Percentiles rank a stretch among this genome's conserved stretches.
Conservation (phyloP, 64 coral and sea anemone genomes). For the Montipora capricornis region DNA sequence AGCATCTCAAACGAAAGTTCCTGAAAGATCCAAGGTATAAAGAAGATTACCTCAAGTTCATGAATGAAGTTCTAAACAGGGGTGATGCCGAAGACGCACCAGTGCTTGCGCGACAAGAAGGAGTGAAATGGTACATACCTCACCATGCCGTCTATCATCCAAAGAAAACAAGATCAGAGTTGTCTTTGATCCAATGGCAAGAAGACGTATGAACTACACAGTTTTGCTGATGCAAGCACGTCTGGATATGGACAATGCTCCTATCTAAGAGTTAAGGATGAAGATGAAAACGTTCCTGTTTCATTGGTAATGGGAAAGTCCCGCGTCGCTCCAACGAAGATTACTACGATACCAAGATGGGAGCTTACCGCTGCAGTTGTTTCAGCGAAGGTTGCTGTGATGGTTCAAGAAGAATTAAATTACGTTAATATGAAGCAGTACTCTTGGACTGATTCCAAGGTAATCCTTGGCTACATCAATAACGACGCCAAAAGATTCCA, state of each 20-base stretch:
- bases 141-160: not conserved
- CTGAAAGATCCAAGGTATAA: too few relatives aligned
- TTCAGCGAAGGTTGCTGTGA: not conserved
- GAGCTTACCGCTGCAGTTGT: conserved; percentile 9
- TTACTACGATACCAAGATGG: conserved; percentile 1
- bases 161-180: conserved; percentile 28
- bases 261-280: not conserved
- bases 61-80: not conserved
- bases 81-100: conserved; percentile 4
- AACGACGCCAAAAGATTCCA: not conserved
- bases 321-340: not conserved
- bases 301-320: not conserved
- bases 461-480: not conserved
- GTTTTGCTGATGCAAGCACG: conserved; percentile 1
- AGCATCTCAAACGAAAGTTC: not conserved
- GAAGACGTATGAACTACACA: not conserved
- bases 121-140: conserved; percentile 10
- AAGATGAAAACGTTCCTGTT: not conserved
- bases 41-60: too few relatives aligned
- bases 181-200: not conserved
- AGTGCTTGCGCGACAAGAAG: not conserved
- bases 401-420: conserved; percentile 18
- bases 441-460: conserved; percentile 1
- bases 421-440: not conserved
- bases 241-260: not conserved